phyloP scores from a whole-genome alignment of 2,888 invertebrate species.

The Stenichneumon culpator region DNA sequence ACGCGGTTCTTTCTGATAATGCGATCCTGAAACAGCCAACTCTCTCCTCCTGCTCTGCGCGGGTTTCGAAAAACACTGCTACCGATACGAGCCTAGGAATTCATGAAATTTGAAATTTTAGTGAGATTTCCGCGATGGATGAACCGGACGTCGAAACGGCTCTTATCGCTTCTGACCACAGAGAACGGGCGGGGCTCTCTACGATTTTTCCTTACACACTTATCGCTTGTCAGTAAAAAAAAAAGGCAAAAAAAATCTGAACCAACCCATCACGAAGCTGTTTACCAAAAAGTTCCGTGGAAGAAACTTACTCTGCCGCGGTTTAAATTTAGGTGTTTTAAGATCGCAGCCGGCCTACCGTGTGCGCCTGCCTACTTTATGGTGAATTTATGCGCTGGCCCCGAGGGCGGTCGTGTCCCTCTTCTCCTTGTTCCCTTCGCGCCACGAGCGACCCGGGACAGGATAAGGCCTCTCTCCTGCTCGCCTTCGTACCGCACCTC shows the following conservation, averaged over 20 bases:
- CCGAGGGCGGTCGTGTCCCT: constrained; percentile 53
- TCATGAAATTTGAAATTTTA: constrained; percentile 1
- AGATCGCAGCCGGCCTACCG: constrained; percentile 69
- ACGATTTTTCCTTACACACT: not conserved
- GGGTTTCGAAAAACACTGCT: constrained; percentile 13
- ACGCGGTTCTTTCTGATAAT: constrained; percentile 66
- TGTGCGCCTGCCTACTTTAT: constrained; percentile 64
- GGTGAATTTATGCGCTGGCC: constrained; percentile 68
- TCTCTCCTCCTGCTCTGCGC: constrained; percentile 8
- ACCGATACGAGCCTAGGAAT: not conserved
- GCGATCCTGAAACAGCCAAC: constrained; percentile 20
- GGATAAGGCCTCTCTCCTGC: constrained; percentile 8
- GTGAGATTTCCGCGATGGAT: not conserved
- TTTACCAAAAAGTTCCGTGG: not conserved
- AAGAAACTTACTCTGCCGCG: constrained; percentile 39
- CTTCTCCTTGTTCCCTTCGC: constrained; percentile 9
- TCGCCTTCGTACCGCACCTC: constrained; percentile 7
- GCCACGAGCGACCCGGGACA: constrained; percentile 1
- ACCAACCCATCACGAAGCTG: not conserved
- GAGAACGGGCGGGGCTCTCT: not conserved
- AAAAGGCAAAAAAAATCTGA: not conserved
- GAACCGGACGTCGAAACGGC: constrained; percentile 6
- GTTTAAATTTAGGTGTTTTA: constrained; percentile 70
- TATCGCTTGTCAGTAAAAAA: not conserved
- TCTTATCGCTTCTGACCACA: constrained; percentile 4